Evolutionary conservation across 2,888 invertebrate species (phyloP).

Genomic region (Clivina fossor): DNA sequence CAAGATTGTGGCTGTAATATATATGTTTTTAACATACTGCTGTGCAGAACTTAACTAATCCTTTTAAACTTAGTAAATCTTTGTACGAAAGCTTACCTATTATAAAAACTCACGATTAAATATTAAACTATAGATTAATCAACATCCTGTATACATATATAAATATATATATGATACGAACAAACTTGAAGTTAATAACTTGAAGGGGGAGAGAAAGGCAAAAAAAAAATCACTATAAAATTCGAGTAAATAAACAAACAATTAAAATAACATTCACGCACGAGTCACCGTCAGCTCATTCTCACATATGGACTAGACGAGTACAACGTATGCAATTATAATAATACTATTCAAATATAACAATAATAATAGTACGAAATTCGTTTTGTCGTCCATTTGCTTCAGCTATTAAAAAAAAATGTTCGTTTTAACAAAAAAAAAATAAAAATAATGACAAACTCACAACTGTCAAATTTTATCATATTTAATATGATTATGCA

Average conservation of each 20-base stretch:
- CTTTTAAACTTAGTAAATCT: slow-evolving; percentile 22
- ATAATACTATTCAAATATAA: slow-evolving; percentile 20
- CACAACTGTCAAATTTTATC: neutral
- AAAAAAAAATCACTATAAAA: slow-evolving; percentile 7
- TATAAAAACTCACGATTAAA: slow-evolving; percentile 23
- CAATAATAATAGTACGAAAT: slow-evolving; percentile 17
- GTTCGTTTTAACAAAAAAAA: slow-evolving; percentile 18
- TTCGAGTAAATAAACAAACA: slow-evolving; percentile 6
- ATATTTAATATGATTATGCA: slow-evolving; percentile 1
- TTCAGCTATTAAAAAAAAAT: too few species aligned
- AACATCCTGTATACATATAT: slow-evolving; percentile 22
- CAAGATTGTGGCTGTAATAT: slow-evolving; percentile 21
- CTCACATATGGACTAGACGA: slow-evolving; percentile 26
- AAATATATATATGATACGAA: slow-evolving; percentile 20
- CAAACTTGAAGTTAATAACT: slow-evolving; percentile 13
- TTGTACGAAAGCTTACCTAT: slow-evolving; percentile 34
- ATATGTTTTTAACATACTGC: slow-evolving; percentile 15
- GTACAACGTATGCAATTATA: slow-evolving; percentile 13
- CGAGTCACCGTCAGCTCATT: slow-evolving; percentile 14
- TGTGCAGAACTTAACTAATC: slow-evolving; percentile 25
- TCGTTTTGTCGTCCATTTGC: too few species aligned
- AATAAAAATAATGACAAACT: neutral
- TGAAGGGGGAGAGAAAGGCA: slow-evolving; percentile 9
- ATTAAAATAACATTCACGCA: slow-evolving; percentile 13
- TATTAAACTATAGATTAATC: slow-evolving; percentile 31